These are phyloP conservation scores for Eupleurogrammus muticus DNA, from an alignment of 2,797 vertebrate species.

Conservation along the genomic window DNA sequence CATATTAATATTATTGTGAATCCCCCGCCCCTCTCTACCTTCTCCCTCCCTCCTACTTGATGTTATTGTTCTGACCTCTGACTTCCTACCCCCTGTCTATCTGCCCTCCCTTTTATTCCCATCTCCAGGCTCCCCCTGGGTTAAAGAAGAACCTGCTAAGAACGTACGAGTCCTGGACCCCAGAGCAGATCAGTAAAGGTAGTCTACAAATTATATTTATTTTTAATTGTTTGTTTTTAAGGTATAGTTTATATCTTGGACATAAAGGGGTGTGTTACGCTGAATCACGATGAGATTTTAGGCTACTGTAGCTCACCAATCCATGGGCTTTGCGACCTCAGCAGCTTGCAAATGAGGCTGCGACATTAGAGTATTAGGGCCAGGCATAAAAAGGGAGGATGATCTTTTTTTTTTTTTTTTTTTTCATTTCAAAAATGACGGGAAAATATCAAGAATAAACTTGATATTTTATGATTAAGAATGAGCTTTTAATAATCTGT, in stretches of 20 bases:
- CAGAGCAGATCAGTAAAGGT: conserved; percentile 93
- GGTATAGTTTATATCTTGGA: neutral
- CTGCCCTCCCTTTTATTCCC: neutral
- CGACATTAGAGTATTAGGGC: too few relatives aligned
- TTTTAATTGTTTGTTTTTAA: neutral
- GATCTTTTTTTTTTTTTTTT: too few relatives aligned
- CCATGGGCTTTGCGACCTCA: conserved; percentile 10
- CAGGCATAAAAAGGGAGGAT: too few relatives aligned
- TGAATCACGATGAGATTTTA: neutral
- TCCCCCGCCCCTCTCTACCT: too few relatives aligned
- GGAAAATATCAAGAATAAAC: too few relatives aligned
- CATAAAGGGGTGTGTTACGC: neutral
- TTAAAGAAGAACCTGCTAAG: conserved; percentile 96
- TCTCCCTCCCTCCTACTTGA: too few relatives aligned
- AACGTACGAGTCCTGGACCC: conserved; percentile 96
- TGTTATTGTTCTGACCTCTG: too few relatives aligned
- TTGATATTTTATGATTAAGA: too few relatives aligned
- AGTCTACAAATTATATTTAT: neutral
- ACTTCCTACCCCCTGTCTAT: neutral
- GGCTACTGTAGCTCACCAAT: neutral
- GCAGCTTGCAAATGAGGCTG: neutral
- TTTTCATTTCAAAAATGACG: too few relatives aligned
- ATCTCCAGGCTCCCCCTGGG: conserved; percentile 91
- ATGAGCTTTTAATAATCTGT: too few relatives aligned
- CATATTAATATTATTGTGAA: neutral